Base-by-base conservation (phyloP, 2,888 invertebrate species). In the Stictocephala bisonia region DNA sequence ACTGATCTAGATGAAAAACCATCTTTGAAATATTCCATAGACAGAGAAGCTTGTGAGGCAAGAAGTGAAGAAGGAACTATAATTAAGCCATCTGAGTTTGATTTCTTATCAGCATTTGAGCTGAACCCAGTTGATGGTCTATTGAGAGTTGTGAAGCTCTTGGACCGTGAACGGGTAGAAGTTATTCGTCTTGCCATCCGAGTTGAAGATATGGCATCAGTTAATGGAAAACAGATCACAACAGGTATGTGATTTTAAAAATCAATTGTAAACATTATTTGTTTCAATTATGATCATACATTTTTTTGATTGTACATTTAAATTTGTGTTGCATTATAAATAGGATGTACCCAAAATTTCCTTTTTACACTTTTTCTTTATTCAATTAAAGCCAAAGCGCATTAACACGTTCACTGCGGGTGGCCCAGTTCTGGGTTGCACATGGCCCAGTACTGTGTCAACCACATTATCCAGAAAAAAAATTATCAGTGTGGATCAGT, bases 121-220 rank as follows among this genome's bases (percentile, higher is more conserved):
- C 84, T 98, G 35, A 92, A 95, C 80, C 85, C 91, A 0, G 86
- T 90, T 0, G 93, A 92, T 77, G 97, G 97, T 0, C 85, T 89
- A 22, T 84, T 98, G 2, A 88, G 88, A 78, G 83, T 87, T 0
- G 86, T 87, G 13, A 90, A 90, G 81, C 81, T 90, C 4, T 82
- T 98, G 68, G 96, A 97, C 83, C 86, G 97, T 73, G 96, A 97
- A 83, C 89, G 88, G 79, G 90, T 96, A 0, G 95, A 95, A 82
- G 88, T 88, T 2, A 89, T 97, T 22, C 90, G 90, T 78, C 84
- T 96, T 15, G 89, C 90, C 0, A 84, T 97, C 7, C 86, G 89
- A 3, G 97, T 95, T 0, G 92, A 94, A 84, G 97, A 98, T 84
- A 86, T 93, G 82, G 93, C 93, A 0, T 93, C 95, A 0, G 89